Conservation (phyloP, 2,113 vertebrate species). For the Apeltes quadracus region DNA sequence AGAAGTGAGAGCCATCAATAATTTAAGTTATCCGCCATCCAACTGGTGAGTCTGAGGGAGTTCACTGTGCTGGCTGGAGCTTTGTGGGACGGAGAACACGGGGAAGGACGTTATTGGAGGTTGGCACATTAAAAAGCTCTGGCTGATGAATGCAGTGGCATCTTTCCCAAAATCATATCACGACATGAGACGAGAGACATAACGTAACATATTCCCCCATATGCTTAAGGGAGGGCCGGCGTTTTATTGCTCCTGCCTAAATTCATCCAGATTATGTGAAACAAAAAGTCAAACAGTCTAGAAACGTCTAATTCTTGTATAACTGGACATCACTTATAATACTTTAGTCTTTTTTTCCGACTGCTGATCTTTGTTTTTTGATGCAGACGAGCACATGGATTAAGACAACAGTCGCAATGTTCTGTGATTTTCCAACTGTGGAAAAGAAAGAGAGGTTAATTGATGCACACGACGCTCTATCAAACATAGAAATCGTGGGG, state of each 20-base stretch:
- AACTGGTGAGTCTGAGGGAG: slow-evolving; percentile 21
- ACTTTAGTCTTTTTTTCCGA: not conserved
- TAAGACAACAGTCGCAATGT: not conserved
- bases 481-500: slow-evolving; percentile 21
- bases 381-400: not conserved
- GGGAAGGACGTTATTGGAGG: slow-evolving; percentile 46
- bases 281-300: slow-evolving; percentile 10
- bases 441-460: not conserved
- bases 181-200: slow-evolving; percentile 11
- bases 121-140: slow-evolving; percentile 41
- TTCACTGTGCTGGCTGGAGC: slow-evolving; percentile 24
- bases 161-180: slow-evolving; percentile 47
- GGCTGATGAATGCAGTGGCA: slow-evolving; percentile 44
- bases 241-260: slow-evolving; percentile 11
- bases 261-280: slow-evolving; percentile 1
- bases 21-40: slow-evolving; percentile 35
- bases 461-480: slow-evolving; percentile 3
- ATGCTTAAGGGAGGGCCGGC: slow-evolving; percentile 6
- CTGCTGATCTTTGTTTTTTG: not conserved
- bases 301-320: not conserved
- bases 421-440: not conserved
- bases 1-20: slow-evolving; percentile 45
- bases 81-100: slow-evolving; percentile 42
- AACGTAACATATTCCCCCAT: slow-evolving; percentile 7
- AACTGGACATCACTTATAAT: not conserved